Percentiles rank a stretch among this genome's conserved stretches.
Conservation (phyloP, 2,888 invertebrate species). For the Agrilus mali region DNA sequence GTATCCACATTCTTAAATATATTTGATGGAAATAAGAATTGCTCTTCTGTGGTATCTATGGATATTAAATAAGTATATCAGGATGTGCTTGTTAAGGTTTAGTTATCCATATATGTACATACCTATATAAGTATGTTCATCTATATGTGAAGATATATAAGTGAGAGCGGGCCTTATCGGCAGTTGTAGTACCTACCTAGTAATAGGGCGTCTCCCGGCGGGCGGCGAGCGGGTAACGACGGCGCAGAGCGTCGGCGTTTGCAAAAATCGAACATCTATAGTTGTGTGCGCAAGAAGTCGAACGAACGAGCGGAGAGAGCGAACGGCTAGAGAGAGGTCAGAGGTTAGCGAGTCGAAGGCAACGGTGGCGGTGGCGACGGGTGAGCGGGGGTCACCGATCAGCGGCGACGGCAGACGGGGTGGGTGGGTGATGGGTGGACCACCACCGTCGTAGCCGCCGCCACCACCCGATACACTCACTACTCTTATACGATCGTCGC, state of each 20-base stretch:
- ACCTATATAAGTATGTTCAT: too few relatives aligned
- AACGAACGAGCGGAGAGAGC: conserved; percentile 24
- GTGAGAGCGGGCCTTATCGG: too few relatives aligned
- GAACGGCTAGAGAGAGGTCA: conserved; percentile 24
- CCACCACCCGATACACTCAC: neutral
- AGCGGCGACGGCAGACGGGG: conserved; percentile 4
- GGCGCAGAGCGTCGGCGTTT: conserved; percentile 27
- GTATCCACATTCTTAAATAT: too few relatives aligned
- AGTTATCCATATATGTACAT: too few relatives aligned
- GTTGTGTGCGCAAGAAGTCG: conserved; percentile 31
- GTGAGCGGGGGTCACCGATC: conserved; percentile 17
- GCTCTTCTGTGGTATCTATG: too few relatives aligned
- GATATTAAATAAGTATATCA: too few relatives aligned
- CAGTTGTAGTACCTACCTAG: too few relatives aligned
- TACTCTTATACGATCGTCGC: conserved; percentile 8
- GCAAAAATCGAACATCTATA: conserved; percentile 36
- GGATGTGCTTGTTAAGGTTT: too few relatives aligned
- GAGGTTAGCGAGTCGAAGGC: conserved; percentile 18
- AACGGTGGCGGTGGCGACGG: conserved; percentile 14
- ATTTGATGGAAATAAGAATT: too few relatives aligned
- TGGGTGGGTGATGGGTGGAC: conserved; percentile 4
- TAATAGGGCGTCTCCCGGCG: conserved; percentile 14
- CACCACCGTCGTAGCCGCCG: neutral
- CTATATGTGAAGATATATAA: too few relatives aligned
- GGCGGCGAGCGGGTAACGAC: conserved; percentile 13